A percentile compares a stretch with the other conserved stretches of the same genome.
Evolutionary conservation across 2,888 invertebrate species (phyloP).

Genomic region (Fissipunctia ypsillon): DNA sequence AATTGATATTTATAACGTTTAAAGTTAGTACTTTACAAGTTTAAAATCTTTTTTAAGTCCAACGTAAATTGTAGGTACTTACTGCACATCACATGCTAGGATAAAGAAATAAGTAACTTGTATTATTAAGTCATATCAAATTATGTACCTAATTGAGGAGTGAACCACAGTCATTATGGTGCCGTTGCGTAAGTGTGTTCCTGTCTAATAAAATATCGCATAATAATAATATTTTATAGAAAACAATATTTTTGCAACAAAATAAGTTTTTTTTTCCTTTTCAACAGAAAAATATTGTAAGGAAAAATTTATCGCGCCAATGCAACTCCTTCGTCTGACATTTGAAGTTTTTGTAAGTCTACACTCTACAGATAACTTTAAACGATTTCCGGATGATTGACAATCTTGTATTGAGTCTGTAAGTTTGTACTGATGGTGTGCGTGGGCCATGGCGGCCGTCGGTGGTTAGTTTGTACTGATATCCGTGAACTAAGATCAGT

Average conservation of each 20-base stretch:
- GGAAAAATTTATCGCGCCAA: slow-evolving; percentile 43
- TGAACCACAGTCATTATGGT: not conserved
- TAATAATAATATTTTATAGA: slow-evolving; percentile 16
- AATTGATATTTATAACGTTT: not conserved
- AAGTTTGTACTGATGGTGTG: slow-evolving; percentile 2
- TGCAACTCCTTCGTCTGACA: slow-evolving; percentile 25
- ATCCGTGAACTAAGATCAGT: slow-evolving; percentile 12
- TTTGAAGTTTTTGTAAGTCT: slow-evolving; percentile 46
- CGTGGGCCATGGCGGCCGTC: too few species aligned
- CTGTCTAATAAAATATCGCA: slow-evolving; percentile 10
- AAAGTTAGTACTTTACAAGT: not conserved
- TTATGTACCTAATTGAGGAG: not conserved
- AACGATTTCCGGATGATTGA: slow-evolving; percentile 59
- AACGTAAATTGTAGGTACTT: not conserved
- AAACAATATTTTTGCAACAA: slow-evolving; percentile 11
- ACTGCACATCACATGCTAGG: not conserved
- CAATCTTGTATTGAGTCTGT: slow-evolving; percentile 16
- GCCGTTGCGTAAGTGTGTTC: not conserved
- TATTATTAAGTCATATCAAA: slow-evolving; percentile 5
- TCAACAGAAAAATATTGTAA: slow-evolving; percentile 18
- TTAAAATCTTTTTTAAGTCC: not conserved
- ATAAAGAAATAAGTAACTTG: not conserved
- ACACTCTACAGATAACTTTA: slow-evolving; percentile 41
- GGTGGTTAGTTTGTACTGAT: not conserved
- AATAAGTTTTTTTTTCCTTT: slow-evolving; percentile 1